Base-by-base conservation (phyloP, 2,797 vertebrate genomes). In the Thalassophryne amazonica region DNA sequence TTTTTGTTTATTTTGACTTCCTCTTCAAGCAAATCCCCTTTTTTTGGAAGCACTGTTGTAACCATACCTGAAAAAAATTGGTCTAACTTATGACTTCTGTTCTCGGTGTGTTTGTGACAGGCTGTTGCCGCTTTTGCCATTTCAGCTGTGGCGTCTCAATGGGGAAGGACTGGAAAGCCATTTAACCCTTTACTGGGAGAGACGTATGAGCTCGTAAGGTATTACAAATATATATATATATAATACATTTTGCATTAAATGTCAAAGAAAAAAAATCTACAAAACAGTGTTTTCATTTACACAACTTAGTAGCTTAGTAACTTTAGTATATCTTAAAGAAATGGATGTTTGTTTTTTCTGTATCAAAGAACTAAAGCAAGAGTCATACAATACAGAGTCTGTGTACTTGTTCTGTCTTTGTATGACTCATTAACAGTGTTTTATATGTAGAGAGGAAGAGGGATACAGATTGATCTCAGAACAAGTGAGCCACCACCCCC, bases 151-250 rank as follows among this genome's bases (percentile, higher is more conserved):
- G 97, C 97, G 28, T 98, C 97, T 69, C 96, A 99, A 73, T 99
- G 94, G 96, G 97, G 99, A 78, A 91, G 97, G 85, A 99, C 96
- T 69, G 97, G 97, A 87, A 99, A 99, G 74, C 97, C 97, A 1
- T 99, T 99, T 87, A 99, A 99, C 71, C 97, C 97, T 0, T 90
- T 99, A 35, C 74, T 99, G 72, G 97, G 97, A 69, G 97, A 99
- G 79, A 99, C 97, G 0, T 99, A 92, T 52, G 97, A 99, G 77
- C 86, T 99, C 50, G 83, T 81, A 83, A 95, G 97, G 97, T 99
- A 84, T 1, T 4, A 13, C 16, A n/a, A n/a, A n/a, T n/a, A n/a
- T n/a, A n/a, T n/a, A n/a, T n/a, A n/a, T n/a, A n/a, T n/a, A n/a
- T n/a, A n/a, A n/a, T n/a, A n/a, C n/a, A n/a, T n/a, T n/a, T n/a